Percentiles rank a stretch among this genome's conserved stretches.
These are phyloP conservation scores for Apostichopus parvimensis DNA, from an alignment of 35 echinoderm and acorn worm genomes.

Conservation along the genomic window DNA sequence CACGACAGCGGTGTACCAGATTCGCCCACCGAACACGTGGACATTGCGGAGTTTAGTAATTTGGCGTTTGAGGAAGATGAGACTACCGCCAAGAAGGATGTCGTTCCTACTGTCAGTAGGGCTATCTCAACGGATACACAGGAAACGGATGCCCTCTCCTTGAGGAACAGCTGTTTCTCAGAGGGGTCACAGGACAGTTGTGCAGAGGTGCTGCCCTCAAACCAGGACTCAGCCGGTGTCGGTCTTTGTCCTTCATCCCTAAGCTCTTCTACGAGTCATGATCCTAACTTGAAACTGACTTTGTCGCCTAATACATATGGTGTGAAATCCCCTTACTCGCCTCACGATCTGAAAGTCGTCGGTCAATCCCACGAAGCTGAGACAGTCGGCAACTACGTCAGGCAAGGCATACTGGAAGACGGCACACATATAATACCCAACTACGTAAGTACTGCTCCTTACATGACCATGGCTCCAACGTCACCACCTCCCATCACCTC, in stretches of 20 bases:
- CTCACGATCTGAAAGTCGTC: no score
- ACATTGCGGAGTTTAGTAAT: neutral
- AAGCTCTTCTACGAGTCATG: neutral
- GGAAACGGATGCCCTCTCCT: neutral
- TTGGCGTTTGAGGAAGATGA: neutral
- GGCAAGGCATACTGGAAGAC: neutral
- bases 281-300: neutral
- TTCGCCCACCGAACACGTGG: neutral
- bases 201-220: neutral
- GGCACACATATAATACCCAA: neutral
- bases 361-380: neutral
- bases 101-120: neutral
- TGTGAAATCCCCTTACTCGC: neutral
- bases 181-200: neutral
- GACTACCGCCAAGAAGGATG: neutral
- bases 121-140: neutral
- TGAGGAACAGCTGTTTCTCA: neutral
- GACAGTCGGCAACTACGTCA: neutral
- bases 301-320: neutral
- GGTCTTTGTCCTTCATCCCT: neutral
- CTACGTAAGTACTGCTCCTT: neutral
- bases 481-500: conserved; percentile 5
- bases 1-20: conserved; percentile 32
- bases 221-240: neutral
- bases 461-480: neutral